Evolutionary conservation across 1,140 invertebrate species (phyloP).

Genomic region (Andricus grossulariae): DNA sequence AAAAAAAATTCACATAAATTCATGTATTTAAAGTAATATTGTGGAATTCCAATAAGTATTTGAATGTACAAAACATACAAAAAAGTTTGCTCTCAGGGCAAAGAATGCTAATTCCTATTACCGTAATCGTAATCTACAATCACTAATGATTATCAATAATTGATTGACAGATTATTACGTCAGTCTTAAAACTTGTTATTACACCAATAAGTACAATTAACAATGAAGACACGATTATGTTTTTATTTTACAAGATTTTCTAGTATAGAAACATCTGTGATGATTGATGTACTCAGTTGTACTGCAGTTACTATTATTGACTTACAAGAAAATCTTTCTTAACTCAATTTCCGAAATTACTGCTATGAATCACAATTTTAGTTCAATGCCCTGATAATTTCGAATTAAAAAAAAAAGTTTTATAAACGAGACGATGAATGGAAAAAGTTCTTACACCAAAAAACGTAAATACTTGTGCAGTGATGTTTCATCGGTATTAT

Average conservation of each 20-base stretch:
- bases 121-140: too few relatives aligned
- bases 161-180: background rate
- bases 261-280: too few relatives aligned
- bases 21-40: conserved; percentile 3
- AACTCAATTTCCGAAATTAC: background rate
- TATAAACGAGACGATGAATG: conserved; percentile 13
- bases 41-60: background rate
- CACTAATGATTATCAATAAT: background rate
- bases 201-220: conserved; percentile 2
- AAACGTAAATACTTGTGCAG: background rate
- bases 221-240: background rate
- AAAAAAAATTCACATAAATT: background rate
- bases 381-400: conserved; percentile 21
- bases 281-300: too few relatives aligned
- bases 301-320: too few relatives aligned
- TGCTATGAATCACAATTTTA: background rate
- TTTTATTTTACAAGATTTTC: too few relatives aligned
- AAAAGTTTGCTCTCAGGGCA: background rate
- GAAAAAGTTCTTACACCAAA: background rate
- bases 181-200: background rate
- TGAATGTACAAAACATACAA: background rate
- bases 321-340: background rate
- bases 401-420: background rate
- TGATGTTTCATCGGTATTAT: background rate
- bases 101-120: background rate